Base-by-base conservation (phyloP, 1,140 invertebrate genomes). In the Drosophila aff. region DNA sequence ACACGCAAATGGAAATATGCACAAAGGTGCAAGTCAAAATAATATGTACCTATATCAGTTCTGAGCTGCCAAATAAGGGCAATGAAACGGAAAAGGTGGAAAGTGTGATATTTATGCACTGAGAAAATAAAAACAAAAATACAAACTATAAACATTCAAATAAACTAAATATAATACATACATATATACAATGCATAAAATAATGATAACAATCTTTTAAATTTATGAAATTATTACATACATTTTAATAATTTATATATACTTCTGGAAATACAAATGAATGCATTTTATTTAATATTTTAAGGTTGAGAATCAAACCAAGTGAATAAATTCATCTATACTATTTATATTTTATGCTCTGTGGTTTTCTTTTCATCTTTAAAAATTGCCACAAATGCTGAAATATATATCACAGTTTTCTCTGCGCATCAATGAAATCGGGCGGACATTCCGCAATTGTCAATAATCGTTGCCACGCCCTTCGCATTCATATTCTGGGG, bases 81-180 rank as follows among this genome's bases (percentile, higher is more conserved):
- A 65, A 76, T 85, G 82, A 82, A 86, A 80, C 72, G 83, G 79
- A 87, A 85, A 63, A 65, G 47, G 13, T 66, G 50, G 23, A 49
- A 43, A 41, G 38, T 46, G 28, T 40, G 40, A 11, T 6, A 18
- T n/a, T 7, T 4, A 36, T 60, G 18, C 36, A 50, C 60, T 23
- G 15, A 4, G 31, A 43, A 53, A 69, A n/a, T 2, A 0, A 9
- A 1, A 9, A 47, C 28, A 33, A 6, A 33, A 2, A 6, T 28
- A 28, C 26, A 10, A 33, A 9, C 7, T 3, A 33, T 3, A 10
- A 31, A 9, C 6, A 7, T 8, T 8, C 31, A 0, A 31, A 31
- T 10, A 31, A 9, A 31, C 1, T 7, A 31, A 9, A 2, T 6
- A 7, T 31, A 7, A 5, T 26, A 26, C 26, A 2, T 26, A 26